A percentile compares a stretch with the other conserved stretches of the same genome.
These are phyloP conservation scores for Mesembrinibis cayennensis DNA, from an alignment of 2,113 vertebrate species.

Conservation along the genomic window DNA sequence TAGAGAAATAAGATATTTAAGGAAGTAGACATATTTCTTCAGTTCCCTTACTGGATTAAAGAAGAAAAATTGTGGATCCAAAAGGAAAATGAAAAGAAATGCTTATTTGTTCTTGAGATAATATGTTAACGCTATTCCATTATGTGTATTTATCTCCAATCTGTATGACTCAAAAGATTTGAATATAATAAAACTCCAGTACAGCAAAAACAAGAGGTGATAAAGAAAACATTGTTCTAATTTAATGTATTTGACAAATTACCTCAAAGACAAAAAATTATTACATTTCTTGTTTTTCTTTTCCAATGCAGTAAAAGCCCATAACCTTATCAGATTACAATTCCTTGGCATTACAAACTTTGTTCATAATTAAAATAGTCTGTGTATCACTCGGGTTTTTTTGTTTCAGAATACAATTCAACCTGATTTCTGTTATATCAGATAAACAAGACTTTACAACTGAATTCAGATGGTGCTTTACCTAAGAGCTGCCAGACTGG, in stretches of 20 bases:
- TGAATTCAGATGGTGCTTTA: neutral
- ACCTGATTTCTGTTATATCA: neutral
- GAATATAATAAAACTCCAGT: neutral
- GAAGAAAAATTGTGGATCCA: neutral
- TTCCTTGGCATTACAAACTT: neutral
- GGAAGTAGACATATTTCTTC: neutral
- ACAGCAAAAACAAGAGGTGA: neutral
- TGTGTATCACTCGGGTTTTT: neutral
- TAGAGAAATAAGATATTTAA: constrained; percentile 30
- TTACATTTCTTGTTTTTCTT: neutral
- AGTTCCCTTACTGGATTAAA: constrained; percentile 8
- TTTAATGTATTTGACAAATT: constrained; percentile 9
- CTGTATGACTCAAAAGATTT: constrained; percentile 6
- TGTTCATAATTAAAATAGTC: neutral
- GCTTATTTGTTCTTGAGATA: neutral
- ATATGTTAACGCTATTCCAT: neutral
- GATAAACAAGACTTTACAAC: neutral
- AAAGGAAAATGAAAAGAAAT: constrained; percentile 23
- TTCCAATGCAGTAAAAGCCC: neutral
- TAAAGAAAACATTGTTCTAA: constrained; percentile 1
- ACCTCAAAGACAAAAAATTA: neutral
- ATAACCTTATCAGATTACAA: neutral
- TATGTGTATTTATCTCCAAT: constrained; percentile 33
- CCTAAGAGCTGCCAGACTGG: neutral
- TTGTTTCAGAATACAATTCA: neutral